A percentile compares a stretch with the other conserved stretches of the same genome.
phyloP scores from a whole-genome alignment of 2,888 invertebrate species.

The Sphaerophoria taeniata region DNA sequence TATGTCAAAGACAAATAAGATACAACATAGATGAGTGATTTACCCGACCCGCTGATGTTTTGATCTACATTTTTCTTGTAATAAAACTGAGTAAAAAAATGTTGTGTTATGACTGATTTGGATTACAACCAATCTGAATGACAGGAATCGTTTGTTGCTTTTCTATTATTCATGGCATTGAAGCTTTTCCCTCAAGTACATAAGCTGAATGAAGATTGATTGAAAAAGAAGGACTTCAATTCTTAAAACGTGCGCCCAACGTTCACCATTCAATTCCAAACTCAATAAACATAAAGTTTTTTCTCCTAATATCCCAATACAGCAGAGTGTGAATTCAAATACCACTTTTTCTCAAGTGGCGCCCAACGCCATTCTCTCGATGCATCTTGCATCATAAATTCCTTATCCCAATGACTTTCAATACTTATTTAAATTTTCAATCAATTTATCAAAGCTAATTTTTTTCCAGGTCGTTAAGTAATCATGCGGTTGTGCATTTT shows the following conservation, averaged over 20 bases:
- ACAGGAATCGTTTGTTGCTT: too few species aligned
- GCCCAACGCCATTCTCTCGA: slow-evolving; percentile 1
- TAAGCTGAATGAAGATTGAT: too few species aligned
- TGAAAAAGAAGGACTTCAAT: too few species aligned
- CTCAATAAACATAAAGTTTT: too few species aligned
- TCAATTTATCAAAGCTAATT: slow-evolving; percentile 1
- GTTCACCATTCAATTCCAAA: too few species aligned
- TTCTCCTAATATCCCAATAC: too few species aligned
- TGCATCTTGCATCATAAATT: background rate
- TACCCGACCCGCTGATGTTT: slow-evolving; percentile 6
- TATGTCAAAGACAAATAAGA: slow-evolving; percentile 22
- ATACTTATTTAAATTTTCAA: background rate
- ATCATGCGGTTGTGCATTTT: background rate
- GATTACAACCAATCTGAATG: too few species aligned
- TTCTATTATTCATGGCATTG: too few species aligned
- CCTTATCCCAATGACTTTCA: background rate
- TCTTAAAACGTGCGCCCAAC: too few species aligned
- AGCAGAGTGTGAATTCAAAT: background rate
- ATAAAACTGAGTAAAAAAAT: background rate
- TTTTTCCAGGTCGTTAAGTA: background rate
- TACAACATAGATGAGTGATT: background rate
- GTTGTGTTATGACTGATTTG: too few species aligned
- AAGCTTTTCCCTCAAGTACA: too few species aligned
- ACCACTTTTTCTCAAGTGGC: background rate
- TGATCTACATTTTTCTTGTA: background rate